Evolutionary conservation across 1,140 invertebrate genomes (phyloP).

Genomic region (Saxidomus purpurata): DNA sequence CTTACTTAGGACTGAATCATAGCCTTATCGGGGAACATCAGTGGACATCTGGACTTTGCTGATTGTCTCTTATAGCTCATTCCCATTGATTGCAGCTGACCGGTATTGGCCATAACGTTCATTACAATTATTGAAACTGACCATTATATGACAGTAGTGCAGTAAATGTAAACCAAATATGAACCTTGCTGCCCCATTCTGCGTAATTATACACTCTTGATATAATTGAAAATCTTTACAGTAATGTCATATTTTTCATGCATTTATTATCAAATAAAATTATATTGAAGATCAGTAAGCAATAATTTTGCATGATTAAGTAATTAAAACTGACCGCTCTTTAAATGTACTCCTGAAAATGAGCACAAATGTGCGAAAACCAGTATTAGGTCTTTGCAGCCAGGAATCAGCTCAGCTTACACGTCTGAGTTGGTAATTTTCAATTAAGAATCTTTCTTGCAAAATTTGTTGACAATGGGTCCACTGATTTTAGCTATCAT

Average conservation of each 20-base stretch:
- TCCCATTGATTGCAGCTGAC: slow-evolving; percentile 2
- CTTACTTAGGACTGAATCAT: background rate
- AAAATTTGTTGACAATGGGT: too few species aligned
- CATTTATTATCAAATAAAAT: background rate
- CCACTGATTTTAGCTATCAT: too few species aligned
- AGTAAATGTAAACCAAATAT: slow-evolving; percentile 9
- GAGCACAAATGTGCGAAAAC: too few species aligned
- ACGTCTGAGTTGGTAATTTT: too few species aligned
- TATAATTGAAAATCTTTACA: background rate
- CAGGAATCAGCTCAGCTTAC: too few species aligned
- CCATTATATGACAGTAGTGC: slow-evolving; percentile 7
- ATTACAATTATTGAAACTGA: slow-evolving; percentile 24
- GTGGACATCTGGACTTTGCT: slow-evolving; percentile 12
- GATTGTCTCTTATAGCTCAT: slow-evolving; percentile 36
- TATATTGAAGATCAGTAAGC: background rate
- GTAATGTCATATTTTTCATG: background rate
- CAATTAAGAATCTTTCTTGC: too few species aligned
- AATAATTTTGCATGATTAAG: too few species aligned
- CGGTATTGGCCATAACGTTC: background rate
- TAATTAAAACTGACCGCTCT: too few species aligned
- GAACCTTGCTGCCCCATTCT: background rate
- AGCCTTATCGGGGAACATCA: slow-evolving; percentile 18
- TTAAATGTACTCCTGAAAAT: too few species aligned
- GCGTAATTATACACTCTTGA: background rate
- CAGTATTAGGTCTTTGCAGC: too few species aligned